Evolutionary conservation across 2,113 vertebrate species (phyloP), one percentile per base, ranked within the genome.

Genomic region (Riparia riparia): DNA sequence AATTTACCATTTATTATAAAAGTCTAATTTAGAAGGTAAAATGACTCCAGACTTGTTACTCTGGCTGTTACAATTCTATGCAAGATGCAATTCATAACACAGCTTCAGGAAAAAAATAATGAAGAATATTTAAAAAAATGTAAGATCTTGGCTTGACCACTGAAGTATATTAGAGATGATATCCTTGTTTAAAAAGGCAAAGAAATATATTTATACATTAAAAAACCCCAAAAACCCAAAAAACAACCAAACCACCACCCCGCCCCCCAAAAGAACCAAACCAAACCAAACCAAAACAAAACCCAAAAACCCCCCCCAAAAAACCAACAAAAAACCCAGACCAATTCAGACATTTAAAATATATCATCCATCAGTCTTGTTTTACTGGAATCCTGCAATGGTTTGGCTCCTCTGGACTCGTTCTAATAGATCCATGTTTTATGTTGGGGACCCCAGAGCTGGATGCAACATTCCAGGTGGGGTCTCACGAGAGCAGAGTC

Each of bases 1-100:
- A 97, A 96, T 97, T 97, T 96, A 96, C 68, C 93, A 93, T 96
- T 96, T 94, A 82, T 97, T 96, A 96, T 65, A 76, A 39, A 96
- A 89, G 64, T 95, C 88, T 95, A 91, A 97, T 96, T 96, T 95
- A 74, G 61, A 61, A 96, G 45, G 25, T 73, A 96, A 97, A 98
- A 96, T 88, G 28, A 93, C 93, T 94, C 57, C 45, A 70, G 18
- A 91, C 51, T 89, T 95, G 82, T 91, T 95, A 77, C 39, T 90
- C 54, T 42, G 28, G 32, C 63, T 86, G 32, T 69, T 80, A 89
- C 42, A 93, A 86, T 95, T 89, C 82, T 90, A 19, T 89, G 51
- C 7, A 91, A 72, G 50, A 53, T 94, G 89, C 82, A 79, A 89
- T 85, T 96, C 96, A 91, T 91, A 64, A 61, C 71, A 42, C 20